Evolutionary conservation across 2,888 invertebrate species (phyloP).

Genomic region (Philereme vetulata): DNA sequence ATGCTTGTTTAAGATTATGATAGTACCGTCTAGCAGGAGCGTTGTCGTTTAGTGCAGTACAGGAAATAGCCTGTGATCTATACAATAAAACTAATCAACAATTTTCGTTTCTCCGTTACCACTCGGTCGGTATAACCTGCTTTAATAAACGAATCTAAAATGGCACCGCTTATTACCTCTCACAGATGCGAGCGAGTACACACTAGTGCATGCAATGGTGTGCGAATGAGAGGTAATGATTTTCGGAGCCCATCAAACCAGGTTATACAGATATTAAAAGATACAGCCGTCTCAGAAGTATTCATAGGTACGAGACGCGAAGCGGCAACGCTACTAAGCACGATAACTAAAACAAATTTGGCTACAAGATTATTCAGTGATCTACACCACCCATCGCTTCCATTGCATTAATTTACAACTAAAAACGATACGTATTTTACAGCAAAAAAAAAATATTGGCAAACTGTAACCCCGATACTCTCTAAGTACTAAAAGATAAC

Average conservation of each 20-base stretch:
- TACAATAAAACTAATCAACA: conserved; percentile 73
- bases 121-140: conserved; percentile 23
- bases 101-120: conserved; percentile 48
- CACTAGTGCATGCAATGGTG: too few relatives aligned
- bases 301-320: conserved; percentile 5
- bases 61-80: conserved; percentile 44
- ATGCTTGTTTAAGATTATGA: too few relatives aligned
- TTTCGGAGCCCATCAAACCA: too few relatives aligned
- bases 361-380: conserved; percentile 53
- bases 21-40: too few relatives aligned
- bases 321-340: conserved; percentile 31
- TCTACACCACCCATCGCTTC: conserved; percentile 36
- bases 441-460: conserved; percentile 61
- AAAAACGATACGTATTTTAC: conserved; percentile 52
- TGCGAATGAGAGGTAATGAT: too few relatives aligned
- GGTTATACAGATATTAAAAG: too few relatives aligned
- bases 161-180: too few relatives aligned
- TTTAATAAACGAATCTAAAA: neutral
- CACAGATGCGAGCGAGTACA: too few relatives aligned
- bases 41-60: conserved; percentile 8
- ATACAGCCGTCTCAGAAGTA: too few relatives aligned
- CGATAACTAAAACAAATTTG: conserved; percentile 53
- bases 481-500: conserved; percentile 73
- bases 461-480: conserved; percentile 57
- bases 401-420: conserved; percentile 45